Evolutionary conservation across 2,888 invertebrate genomes (phyloP).

Genomic region (Kuschelorhynchus macadamiae): DNA sequence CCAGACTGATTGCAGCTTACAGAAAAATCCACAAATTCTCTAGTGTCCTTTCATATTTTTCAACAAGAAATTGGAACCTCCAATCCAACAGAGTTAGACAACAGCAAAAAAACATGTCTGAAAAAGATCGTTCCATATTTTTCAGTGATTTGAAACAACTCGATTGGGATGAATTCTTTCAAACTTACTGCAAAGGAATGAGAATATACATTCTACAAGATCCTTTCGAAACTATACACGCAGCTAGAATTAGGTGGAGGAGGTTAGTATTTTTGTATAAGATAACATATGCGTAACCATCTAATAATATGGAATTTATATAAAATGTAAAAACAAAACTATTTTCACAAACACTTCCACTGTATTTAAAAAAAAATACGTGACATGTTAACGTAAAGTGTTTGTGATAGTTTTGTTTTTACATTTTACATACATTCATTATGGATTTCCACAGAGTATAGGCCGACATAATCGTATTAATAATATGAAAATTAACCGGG

Average conservation of each 20-base stretch:
- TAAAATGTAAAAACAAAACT: too few relatives aligned
- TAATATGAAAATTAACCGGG: too few relatives aligned
- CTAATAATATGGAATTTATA: too few relatives aligned
- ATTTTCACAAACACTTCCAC: too few relatives aligned
- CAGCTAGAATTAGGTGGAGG: constrained; percentile 65
- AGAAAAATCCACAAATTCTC: constrained; percentile 85
- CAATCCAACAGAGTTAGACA: constrained; percentile 74
- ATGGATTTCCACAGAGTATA: too few relatives aligned
- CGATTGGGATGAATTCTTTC: constrained; percentile 83
- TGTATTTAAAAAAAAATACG: too few relatives aligned
- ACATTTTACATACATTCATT: too few relatives aligned
- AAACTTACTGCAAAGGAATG: constrained; percentile 80
- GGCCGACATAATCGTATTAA: too few relatives aligned
- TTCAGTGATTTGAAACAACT: constrained; percentile 82
- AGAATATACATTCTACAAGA: constrained; percentile 86
- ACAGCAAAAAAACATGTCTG: constrained; percentile 71
- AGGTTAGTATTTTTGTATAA: neutral
- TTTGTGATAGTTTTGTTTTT: too few relatives aligned
- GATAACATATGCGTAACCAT: too few relatives aligned
- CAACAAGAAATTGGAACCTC: constrained; percentile 80
- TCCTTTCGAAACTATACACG: constrained; percentile 76
- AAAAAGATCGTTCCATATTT: constrained; percentile 74
- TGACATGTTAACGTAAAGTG: too few relatives aligned
- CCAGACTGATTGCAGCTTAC: constrained; percentile 79
- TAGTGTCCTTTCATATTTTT: constrained; percentile 82